Conservation (phyloP, 2,113 vertebrate genomes). For the Colaptes auratus region DNA sequence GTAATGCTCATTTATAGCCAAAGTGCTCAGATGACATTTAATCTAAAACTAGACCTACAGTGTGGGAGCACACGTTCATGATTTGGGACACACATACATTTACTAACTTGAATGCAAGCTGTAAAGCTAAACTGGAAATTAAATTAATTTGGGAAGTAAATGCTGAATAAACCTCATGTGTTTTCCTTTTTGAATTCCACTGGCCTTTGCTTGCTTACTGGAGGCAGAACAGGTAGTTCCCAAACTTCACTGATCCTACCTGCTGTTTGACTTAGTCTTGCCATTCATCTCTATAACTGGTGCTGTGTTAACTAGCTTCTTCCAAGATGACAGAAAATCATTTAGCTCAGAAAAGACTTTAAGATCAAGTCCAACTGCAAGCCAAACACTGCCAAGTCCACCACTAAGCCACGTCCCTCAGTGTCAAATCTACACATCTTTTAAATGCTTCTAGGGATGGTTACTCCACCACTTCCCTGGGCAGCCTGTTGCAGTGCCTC, state of each 20-base stretch:
- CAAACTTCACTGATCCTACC: neutral
- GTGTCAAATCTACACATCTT: too few species aligned
- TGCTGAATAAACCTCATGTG: constrained; percentile 25
- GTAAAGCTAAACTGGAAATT: constrained; percentile 49
- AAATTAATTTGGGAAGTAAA: constrained; percentile 39
- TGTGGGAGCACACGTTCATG: neutral
- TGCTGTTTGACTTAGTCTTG: neutral
- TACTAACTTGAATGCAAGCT: constrained; percentile 36
- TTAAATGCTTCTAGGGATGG: too few species aligned
- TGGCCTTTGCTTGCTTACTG: neutral
- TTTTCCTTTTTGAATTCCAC: constrained; percentile 17
- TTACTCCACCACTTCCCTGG: too few species aligned
- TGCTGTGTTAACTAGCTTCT: neutral
- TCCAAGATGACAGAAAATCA: neutral
- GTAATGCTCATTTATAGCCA: constrained; percentile 47
- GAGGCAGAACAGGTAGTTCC: neutral
- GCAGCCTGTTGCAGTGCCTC: too few species aligned
- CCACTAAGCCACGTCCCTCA: too few species aligned
- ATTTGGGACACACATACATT: constrained; percentile 34
- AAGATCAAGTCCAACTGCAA: too few species aligned
- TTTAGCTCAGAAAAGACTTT: too few species aligned
- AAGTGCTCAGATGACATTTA: constrained; percentile 50
- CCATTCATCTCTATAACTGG: neutral
- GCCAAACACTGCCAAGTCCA: too few species aligned
- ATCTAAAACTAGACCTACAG: constrained; percentile 32